Conservation (phyloP, 2,797 vertebrate species). For the Acanthiza pusilla region DNA sequence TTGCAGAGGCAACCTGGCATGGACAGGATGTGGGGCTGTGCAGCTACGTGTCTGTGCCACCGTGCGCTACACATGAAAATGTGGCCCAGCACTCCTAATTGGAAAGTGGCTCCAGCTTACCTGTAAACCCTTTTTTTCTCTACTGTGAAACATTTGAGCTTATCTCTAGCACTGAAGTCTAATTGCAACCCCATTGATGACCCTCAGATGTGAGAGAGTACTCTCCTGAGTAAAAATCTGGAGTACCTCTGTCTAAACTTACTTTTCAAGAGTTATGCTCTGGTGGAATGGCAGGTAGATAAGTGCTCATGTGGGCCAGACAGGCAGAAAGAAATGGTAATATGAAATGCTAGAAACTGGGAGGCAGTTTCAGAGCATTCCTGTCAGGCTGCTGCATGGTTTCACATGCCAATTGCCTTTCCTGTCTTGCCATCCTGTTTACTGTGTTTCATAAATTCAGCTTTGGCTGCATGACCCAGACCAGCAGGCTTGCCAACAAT, state of each 20-base stretch:
- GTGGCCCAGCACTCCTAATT: background rate
- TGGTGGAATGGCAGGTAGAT: background rate
- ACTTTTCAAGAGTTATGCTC: background rate
- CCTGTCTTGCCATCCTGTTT: background rate
- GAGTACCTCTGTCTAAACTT: background rate
- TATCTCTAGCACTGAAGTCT: background rate
- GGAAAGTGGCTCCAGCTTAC: background rate
- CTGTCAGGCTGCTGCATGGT: background rate
- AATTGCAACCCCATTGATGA: background rate
- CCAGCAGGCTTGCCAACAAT: slow-evolving; percentile 44
- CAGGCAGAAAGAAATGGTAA: background rate
- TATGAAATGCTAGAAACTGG: background rate
- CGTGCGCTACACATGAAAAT: background rate
- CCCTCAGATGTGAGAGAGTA: background rate
- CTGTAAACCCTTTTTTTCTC: background rate
- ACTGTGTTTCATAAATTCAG: slow-evolving; percentile 12
- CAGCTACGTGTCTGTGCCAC: background rate
- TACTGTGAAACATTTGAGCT: background rate
- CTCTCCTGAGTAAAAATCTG: background rate
- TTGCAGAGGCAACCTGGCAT: background rate
- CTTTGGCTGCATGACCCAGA: slow-evolving; percentile 42
- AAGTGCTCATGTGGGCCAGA: background rate
- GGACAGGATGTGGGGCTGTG: no score
- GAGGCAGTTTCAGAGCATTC: background rate
- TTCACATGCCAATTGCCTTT: slow-evolving; percentile 11